phyloP scores from a whole-genome alignment of 2,888 invertebrate genomes.

The Caradrina kadenii region DNA sequence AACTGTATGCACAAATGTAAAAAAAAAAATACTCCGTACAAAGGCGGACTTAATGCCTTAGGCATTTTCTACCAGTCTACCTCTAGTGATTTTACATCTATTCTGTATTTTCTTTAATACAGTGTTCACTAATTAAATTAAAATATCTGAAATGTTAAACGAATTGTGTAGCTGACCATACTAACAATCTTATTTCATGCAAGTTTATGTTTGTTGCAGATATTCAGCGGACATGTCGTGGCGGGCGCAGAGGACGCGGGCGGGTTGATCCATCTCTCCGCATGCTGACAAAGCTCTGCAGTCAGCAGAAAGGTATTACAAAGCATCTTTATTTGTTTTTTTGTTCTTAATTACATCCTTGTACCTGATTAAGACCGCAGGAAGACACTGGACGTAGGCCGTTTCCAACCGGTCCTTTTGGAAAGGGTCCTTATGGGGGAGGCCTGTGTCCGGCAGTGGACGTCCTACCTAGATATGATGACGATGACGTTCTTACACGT shows the following conservation, averaged over 20 bases:
- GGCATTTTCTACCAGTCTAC: too few species aligned
- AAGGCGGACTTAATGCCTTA: too few species aligned
- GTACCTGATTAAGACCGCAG: too few species aligned
- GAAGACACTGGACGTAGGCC: too few species aligned
- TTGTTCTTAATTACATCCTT: background rate
- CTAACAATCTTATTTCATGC: conserved; percentile 19
- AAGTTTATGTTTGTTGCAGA: conserved; percentile 71
- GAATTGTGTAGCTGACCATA: background rate
- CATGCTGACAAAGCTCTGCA: conserved; percentile 87
- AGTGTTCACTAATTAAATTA: background rate
- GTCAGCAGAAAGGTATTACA: conserved; percentile 85
- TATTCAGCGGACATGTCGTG: conserved; percentile 74
- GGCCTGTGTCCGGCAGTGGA: too few species aligned
- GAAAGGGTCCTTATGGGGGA: too few species aligned
- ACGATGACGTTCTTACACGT: background rate
- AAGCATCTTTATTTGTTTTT: background rate
- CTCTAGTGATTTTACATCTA: too few species aligned
- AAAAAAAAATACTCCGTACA: too few species aligned
- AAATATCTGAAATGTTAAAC: background rate
- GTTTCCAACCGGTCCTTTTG: too few species aligned
- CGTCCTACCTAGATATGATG: too few species aligned
- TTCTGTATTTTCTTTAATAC: background rate
- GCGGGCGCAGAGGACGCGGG: conserved; percentile 69
- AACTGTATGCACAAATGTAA: too few species aligned
- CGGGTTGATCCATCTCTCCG: conserved; percentile 82